phyloP scores from a whole-genome alignment of 2,797 vertebrate genomes.

The Notoglanidium macrostoma region DNA sequence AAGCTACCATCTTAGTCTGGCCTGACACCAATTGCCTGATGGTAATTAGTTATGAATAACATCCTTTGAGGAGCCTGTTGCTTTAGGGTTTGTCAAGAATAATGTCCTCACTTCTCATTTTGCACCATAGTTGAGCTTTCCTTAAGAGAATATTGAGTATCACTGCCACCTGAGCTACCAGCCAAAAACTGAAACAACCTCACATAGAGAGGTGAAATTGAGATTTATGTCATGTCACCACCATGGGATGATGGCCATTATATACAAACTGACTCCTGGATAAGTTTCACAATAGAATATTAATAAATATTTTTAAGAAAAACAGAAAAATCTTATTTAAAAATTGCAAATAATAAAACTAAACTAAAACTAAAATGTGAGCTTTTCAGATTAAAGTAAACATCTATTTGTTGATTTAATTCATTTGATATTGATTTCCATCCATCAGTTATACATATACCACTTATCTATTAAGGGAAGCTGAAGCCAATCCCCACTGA shows the following conservation, averaged over 20 bases:
- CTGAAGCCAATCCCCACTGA: no score
- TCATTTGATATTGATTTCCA: not conserved
- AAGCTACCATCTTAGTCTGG: slow-evolving; percentile 67
- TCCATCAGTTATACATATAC: no score
- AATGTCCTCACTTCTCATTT: slow-evolving; percentile 44
- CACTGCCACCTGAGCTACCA: slow-evolving; percentile 22
- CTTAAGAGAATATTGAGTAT: slow-evolving; percentile 43
- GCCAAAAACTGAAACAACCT: slow-evolving; percentile 5
- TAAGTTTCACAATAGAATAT: not conserved
- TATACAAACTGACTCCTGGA: not conserved
- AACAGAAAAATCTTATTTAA: not conserved
- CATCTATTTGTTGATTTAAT: not conserved
- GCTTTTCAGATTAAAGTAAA: not conserved
- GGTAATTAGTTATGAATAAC: slow-evolving; percentile 86
- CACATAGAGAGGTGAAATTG: not conserved
- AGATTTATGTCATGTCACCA: slow-evolving; percentile 20
- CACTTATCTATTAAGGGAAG: no score
- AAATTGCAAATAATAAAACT: not conserved
- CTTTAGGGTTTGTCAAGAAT: slow-evolving; percentile 65
- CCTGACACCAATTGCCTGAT: slow-evolving; percentile 72
- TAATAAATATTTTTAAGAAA: not conserved
- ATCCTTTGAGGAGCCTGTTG: slow-evolving; percentile 77
- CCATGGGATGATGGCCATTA: not conserved
- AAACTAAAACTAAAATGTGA: not conserved
- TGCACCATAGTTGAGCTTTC: slow-evolving; percentile 29